phyloP scores from a whole-genome alignment of 2,888 invertebrate genomes.

The Drosophila austrosaltans region DNA sequence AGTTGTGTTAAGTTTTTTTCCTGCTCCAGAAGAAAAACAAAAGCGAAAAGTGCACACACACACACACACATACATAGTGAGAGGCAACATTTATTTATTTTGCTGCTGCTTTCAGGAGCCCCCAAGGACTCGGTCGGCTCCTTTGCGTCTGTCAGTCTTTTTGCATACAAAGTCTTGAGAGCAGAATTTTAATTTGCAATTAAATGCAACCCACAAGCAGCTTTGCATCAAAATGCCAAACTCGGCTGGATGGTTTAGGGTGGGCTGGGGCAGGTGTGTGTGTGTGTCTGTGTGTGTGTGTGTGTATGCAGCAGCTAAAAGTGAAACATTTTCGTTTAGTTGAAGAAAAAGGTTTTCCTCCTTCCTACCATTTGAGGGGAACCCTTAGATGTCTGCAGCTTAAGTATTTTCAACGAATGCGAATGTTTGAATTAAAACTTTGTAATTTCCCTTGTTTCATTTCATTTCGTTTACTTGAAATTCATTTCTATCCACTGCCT shows the following conservation, averaged over 20 bases:
- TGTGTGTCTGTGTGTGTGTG: slow-evolving; percentile 25
- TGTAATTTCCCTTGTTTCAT: slow-evolving; percentile 80
- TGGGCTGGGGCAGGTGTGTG: slow-evolving; percentile 4
- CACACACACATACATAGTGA: slow-evolving; percentile 14
- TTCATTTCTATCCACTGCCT: slow-evolving; percentile 67
- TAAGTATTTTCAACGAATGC: slow-evolving; percentile 75
- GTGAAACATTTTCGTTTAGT: slow-evolving; percentile 63
- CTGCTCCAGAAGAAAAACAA: slow-evolving; percentile 65
- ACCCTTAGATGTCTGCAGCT: slow-evolving; percentile 59
- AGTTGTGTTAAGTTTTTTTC: slow-evolving; percentile 75
- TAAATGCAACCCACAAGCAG: slow-evolving; percentile 79
- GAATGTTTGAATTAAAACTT: slow-evolving; percentile 78
- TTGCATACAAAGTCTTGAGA: slow-evolving; percentile 74
- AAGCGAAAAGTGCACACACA: slow-evolving; percentile 55
- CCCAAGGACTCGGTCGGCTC: slow-evolving; percentile 52
- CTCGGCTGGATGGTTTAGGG: slow-evolving; percentile 26
- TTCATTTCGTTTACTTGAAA: slow-evolving; percentile 77
- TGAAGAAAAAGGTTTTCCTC: slow-evolving; percentile 18
- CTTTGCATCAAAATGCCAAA: slow-evolving; percentile 74
- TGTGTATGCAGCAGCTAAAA: slow-evolving; percentile 39
- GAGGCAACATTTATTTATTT: slow-evolving; percentile 75
- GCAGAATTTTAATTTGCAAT: slow-evolving; percentile 82
- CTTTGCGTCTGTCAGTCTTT: slow-evolving; percentile 56
- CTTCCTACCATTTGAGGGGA: not conserved
- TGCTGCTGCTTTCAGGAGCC: slow-evolving; percentile 49